Percentiles rank a stretch among this genome's conserved stretches.
phyloP scores from a whole-genome alignment of 2,888 invertebrate genomes.

The Ramazzottius varieornatus region DNA sequence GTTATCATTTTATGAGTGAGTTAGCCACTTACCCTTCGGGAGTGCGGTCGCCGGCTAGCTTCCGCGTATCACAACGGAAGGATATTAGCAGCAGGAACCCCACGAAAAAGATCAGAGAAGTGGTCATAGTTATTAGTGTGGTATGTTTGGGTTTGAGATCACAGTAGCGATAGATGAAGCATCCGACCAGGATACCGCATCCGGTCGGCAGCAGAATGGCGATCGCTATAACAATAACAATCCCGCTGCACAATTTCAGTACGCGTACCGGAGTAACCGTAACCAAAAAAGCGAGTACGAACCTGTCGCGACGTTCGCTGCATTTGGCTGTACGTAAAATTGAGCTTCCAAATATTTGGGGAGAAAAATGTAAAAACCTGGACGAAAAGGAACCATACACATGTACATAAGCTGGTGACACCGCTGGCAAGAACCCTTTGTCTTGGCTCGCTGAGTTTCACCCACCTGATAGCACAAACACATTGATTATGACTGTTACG shows the following conservation, averaged over 20 bases:
- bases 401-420: background rate
- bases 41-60: background rate
- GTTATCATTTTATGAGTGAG: no score
- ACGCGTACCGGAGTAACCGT: no score
- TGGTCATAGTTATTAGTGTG: background rate
- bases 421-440: background rate
- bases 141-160: slow-evolving; percentile 2
- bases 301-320: background rate
- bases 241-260: background rate
- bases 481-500: background rate
- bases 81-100: background rate
- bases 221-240: background rate
- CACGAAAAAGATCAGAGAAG: background rate
- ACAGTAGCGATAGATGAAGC: background rate
- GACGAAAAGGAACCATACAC: background rate
- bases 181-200: background rate
- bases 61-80: background rate
- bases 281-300: background rate
- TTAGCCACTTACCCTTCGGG: background rate
- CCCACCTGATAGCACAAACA: background rate
- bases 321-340: slow-evolving; percentile 1
- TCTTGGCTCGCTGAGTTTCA: background rate
- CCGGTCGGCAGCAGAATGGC: background rate
- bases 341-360: slow-evolving; percentile 1
- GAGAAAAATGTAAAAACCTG: background rate